Percentiles rank a stretch among this genome's conserved stretches.
Evolutionary conservation across 2,113 vertebrate genomes (phyloP).

Genomic region (Cololabis saira): DNA sequence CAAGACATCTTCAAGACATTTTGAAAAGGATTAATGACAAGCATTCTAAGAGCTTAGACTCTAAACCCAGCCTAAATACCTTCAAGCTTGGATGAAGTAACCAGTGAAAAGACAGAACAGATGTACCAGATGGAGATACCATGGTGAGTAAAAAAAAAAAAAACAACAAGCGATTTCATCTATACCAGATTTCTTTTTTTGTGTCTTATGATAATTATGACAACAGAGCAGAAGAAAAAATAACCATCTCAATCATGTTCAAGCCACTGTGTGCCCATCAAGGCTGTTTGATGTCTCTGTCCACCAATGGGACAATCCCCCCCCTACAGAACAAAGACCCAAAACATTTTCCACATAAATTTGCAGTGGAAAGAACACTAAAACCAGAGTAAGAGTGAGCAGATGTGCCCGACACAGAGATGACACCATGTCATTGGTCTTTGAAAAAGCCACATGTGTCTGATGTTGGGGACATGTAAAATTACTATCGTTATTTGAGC

Average conservation of each 20-base stretch:
- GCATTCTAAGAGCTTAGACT: no score
- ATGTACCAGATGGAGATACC: not conserved
- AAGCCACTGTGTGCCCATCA: conserved; percentile 51
- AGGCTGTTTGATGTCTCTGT: conserved; percentile 60
- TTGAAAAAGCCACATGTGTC: conserved; percentile 73
- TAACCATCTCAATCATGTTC: conserved; percentile 66
- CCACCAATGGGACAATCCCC: conserved; percentile 61
- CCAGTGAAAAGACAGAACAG: no score
- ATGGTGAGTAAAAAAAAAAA: conserved; percentile 19
- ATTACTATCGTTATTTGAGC: conserved; percentile 46
- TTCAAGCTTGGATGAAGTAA: no score
- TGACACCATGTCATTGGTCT: conserved; percentile 75
- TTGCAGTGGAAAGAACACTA: conserved; percentile 72
- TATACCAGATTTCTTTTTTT: conserved; percentile 18
- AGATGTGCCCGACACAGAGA: conserved; percentile 70
- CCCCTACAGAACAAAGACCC: conserved; percentile 70
- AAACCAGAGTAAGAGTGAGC: conserved; percentile 73
- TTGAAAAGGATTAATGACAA: no score
- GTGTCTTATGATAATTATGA: conserved; percentile 25
- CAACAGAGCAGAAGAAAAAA: conserved; percentile 55
- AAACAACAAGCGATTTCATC: conserved; percentile 9
- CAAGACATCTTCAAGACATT: not conserved
- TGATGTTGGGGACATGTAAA: conserved; percentile 68
- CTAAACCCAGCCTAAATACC: no score
- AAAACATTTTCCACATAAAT: conserved; percentile 77